These are phyloP conservation scores for Epizoanthus ramosus DNA, from an alignment of 92 coral and sea anemone genomes.

Conservation along the genomic window DNA sequence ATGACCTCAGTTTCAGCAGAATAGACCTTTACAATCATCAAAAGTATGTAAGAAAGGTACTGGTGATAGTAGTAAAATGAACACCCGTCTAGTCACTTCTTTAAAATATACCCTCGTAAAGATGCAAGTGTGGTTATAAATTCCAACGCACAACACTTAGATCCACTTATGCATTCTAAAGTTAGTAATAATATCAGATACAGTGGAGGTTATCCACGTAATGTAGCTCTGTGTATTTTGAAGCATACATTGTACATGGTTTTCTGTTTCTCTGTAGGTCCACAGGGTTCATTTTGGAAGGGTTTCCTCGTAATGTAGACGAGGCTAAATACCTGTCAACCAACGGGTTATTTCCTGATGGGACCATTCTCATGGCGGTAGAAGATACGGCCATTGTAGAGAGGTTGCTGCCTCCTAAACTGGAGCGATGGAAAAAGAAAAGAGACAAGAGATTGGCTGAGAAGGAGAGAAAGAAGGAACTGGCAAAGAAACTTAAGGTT, in stretches of 20 bases:
- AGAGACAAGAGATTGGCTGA: conserved; percentile 92
- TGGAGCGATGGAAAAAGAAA: conserved; percentile 89
- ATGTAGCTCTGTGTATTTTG: neutral
- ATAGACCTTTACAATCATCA: neutral
- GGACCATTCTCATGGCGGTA: conserved; percentile 79
- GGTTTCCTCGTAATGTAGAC: conserved; percentile 86
- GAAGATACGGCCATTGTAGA: conserved; percentile 90
- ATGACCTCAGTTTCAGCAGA: neutral
- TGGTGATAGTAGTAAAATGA: too few species aligned
- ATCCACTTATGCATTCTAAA: neutral
- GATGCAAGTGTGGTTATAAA: neutral
- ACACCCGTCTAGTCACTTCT: too few species aligned
- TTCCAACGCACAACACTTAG: too few species aligned
- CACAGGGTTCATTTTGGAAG: conserved; percentile 91
- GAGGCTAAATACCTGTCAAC: conserved; percentile 84
- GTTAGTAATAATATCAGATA: too few species aligned
- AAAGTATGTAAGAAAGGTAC: too few species aligned
- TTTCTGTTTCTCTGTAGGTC: conserved; percentile 48
- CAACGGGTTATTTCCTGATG: conserved; percentile 87
- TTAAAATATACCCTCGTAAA: too few species aligned
- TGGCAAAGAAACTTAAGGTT: conserved; percentile 85
- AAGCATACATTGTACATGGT: neutral
- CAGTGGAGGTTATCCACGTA: too few species aligned
- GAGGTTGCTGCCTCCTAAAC: conserved; percentile 82
- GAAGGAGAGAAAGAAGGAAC: conserved; percentile 82